Evolutionary conservation across 2,888 invertebrate species (phyloP).

Genomic region (Melinaea menophilus): DNA sequence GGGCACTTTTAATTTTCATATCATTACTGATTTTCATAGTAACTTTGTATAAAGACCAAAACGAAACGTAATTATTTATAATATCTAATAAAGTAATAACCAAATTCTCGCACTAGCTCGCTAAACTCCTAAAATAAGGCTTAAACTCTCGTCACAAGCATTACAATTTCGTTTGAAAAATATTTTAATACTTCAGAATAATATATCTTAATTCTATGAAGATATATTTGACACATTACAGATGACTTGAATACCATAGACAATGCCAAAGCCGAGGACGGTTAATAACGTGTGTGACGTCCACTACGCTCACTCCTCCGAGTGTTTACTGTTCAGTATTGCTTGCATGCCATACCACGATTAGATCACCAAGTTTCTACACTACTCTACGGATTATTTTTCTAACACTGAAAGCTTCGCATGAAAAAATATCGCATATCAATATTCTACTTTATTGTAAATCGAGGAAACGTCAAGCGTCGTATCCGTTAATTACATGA

Average conservation of each 20-base stretch:
- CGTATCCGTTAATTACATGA: conserved; percentile 31
- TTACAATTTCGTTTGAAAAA: conserved; percentile 1
- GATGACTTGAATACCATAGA: not conserved
- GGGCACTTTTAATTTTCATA: too few species aligned
- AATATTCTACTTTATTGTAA: conserved; percentile 36
- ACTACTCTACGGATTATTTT: conserved; percentile 37
- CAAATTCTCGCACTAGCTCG: not conserved
- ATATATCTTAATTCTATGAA: not conserved
- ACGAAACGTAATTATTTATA: too few species aligned
- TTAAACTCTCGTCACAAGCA: not conserved
- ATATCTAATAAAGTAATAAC: not conserved
- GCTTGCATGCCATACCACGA: conserved; percentile 45
- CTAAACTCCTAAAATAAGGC: not conserved
- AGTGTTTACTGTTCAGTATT: conserved; percentile 40
- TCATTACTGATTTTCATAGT: too few species aligned
- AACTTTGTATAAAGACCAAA: too few species aligned
- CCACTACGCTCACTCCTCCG: conserved; percentile 28
- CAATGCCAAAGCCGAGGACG: conserved; percentile 32
- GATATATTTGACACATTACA: conserved; percentile 4
- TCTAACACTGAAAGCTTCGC: conserved; percentile 69
- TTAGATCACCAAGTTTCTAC: conserved; percentile 49
- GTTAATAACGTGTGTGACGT: conserved; percentile 28
- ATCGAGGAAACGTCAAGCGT: conserved; percentile 14
- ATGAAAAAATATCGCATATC: conserved; percentile 68
- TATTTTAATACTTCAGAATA: not conserved